Conservation (phyloP, 2,888 invertebrate genomes). For the Halictus ligatus region DNA sequence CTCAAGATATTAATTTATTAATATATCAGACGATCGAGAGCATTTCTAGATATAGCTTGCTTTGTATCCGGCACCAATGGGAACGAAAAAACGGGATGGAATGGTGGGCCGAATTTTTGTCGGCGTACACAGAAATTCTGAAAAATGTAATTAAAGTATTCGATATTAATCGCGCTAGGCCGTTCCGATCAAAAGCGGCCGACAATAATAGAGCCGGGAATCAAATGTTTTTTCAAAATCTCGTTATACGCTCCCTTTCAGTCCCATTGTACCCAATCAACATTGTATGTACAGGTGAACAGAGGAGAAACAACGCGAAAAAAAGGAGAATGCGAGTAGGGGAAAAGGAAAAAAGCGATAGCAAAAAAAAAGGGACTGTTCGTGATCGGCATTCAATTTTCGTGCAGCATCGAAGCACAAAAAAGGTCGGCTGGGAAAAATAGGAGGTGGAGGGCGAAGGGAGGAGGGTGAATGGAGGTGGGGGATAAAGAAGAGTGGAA, state of each 20-base stretch:
- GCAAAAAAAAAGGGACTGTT: slow-evolving; percentile 13
- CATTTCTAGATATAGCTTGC: background rate
- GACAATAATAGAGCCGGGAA: background rate
- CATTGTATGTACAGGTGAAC: slow-evolving; percentile 9
- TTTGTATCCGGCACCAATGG: background rate
- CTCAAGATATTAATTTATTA: background rate
- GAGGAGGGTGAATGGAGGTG: background rate
- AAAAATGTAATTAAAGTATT: slow-evolving; percentile 7
- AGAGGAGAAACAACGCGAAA: background rate
- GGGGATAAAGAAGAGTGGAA: slow-evolving; percentile 52
- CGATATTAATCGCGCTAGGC: background rate
- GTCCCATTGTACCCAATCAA: slow-evolving; percentile 5
- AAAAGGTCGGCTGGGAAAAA: slow-evolving; percentile 4
- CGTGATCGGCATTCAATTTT: slow-evolving; percentile 49
- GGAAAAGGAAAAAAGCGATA: background rate
- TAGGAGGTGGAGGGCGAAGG: background rate
- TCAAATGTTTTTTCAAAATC: slow-evolving; percentile 22
- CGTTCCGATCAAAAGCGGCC: slow-evolving; percentile 4
- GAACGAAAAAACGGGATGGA: background rate
- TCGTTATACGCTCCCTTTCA: background rate
- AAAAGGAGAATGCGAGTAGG: background rate
- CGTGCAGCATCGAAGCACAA: slow-evolving; percentile 24
- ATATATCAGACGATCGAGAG: background rate
- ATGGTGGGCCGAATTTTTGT: background rate
- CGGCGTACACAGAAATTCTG: background rate